phyloP scores from a whole-genome alignment of 2,113 vertebrate species.

The Phrynosoma platyrhinos region DNA sequence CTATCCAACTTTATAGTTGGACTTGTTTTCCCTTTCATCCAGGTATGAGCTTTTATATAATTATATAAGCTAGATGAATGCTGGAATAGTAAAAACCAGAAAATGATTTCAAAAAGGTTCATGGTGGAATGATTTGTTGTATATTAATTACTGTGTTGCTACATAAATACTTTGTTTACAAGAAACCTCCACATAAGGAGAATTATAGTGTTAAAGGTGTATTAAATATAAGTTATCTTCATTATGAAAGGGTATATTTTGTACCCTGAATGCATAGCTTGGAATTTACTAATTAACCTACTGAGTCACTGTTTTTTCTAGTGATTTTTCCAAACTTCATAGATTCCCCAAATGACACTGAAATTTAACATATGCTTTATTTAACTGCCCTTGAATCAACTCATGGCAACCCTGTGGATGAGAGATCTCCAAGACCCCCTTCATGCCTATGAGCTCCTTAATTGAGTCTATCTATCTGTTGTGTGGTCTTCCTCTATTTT shows the following conservation, averaged over 20 bases:
- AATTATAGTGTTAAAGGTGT: neutral
- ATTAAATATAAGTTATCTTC: neutral
- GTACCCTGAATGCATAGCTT: neutral
- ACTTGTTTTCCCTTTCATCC: conserved; percentile 94
- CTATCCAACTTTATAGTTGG: conserved; percentile 90
- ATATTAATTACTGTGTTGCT: too few species aligned
- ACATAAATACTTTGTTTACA: neutral
- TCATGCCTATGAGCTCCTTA: too few species aligned
- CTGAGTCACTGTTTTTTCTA: too few species aligned
- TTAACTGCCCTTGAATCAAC: neutral
- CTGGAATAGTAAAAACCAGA: neutral
- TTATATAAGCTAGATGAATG: too few species aligned
- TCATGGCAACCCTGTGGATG: too few species aligned
- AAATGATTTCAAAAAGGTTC: neutral
- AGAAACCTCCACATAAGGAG: neutral
- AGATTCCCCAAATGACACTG: too few species aligned
- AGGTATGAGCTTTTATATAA: conserved; percentile 77
- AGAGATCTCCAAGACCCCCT: too few species aligned
- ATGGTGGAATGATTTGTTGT: neutral
- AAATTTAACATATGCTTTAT: too few species aligned
- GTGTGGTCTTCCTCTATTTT: too few species aligned
- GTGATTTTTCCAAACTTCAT: too few species aligned
- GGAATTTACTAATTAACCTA: too few species aligned
- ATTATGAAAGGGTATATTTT: neutral
- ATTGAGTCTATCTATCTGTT: too few species aligned